Evolutionary conservation across 1,140 invertebrate genomes (phyloP), one percentile per base, ranked within the genome.

Genomic region (Pachypsylla venusta): DNA sequence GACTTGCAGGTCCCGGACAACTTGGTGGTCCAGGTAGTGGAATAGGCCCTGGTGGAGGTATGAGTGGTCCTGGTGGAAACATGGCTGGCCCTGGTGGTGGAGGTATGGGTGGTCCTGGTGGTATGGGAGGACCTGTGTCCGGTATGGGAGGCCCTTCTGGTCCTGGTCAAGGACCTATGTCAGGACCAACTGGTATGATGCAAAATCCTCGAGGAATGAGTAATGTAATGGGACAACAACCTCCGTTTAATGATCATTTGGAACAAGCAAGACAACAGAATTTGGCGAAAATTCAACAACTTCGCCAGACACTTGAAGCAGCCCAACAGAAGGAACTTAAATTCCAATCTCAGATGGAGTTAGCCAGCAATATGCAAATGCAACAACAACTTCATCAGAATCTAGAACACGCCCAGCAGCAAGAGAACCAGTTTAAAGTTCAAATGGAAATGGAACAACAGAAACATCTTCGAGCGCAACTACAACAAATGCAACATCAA

Each of bases 271-370:
- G 82, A 26, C 80, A 83, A 65, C 79, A 83, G 61, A 85, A 85
- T 72, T 66, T 84, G 12, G 67, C 78, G 25, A 81, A 80, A 67
- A 81, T 81, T 35, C 78, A 81, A 62, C 77, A 84, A 57, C 66
- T 87, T 12, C 77, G 80, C 61, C 82, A 85, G 69, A 84, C 81
- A 0, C 68, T 86, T 42, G 82, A 84, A 68, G 82, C 81, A 0
- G 83, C 84, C 0, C 82, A 85, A 61, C 81, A 83, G 63, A 82
- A 85, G 69, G 83, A 85, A 66, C 79, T 81, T 13, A 82, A 85
- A 63, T 85, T 83, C 67, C 83, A 85, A 69, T 82, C 77, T 1
- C 82, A 85, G 68, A 73, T 84, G 70, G 83, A 84, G 70, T 72
- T 80, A 58, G 79, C 79, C 67, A 75, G 73, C 60, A 77, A 81